These are phyloP conservation scores for Rhysida immarginata DNA, from an alignment of 1,140 invertebrate genomes.

Conservation along the genomic window DNA sequence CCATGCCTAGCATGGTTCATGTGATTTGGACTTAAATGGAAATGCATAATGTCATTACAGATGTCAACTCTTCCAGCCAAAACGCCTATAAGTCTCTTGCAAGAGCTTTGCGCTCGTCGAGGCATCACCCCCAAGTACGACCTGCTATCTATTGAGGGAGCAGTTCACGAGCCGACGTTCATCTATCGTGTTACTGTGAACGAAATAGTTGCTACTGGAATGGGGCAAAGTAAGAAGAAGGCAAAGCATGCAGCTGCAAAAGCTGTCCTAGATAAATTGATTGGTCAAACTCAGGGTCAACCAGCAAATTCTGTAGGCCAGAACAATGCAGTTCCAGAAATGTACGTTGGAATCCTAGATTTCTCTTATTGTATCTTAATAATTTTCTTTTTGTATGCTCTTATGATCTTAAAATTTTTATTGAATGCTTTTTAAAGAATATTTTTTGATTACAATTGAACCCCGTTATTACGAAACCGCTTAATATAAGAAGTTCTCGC, in stretches of 20 bases:
- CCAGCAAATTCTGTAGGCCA: background rate
- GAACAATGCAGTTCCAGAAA: background rate
- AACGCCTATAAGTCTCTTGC: conserved; percentile 83
- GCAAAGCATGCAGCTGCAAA: conserved; percentile 90
- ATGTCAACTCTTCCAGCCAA: conserved; percentile 34
- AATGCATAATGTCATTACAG: no score
- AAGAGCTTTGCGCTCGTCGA: conserved; percentile 76
- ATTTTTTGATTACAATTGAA: no score
- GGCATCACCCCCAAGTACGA: conserved; percentile 93
- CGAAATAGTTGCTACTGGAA: conserved; percentile 70
- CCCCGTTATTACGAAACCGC: no score
- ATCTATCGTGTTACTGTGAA: conserved; percentile 81
- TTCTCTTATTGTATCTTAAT: no score
- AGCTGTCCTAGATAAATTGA: conserved; percentile 55
- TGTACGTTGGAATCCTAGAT: no score
- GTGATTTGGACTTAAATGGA: no score
- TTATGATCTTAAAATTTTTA: no score
- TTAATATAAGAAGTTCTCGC: no score
- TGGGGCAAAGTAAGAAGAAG: conserved; percentile 89
- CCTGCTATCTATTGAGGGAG: conserved; percentile 86
- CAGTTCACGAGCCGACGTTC: conserved; percentile 91
- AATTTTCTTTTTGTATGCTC: no score
- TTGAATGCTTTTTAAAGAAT: no score
- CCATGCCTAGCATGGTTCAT: no score
- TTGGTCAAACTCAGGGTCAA: conserved; percentile 12